Base-by-base conservation (phyloP, 2,888 invertebrate species). In the Cephus rjabovi region DNA sequence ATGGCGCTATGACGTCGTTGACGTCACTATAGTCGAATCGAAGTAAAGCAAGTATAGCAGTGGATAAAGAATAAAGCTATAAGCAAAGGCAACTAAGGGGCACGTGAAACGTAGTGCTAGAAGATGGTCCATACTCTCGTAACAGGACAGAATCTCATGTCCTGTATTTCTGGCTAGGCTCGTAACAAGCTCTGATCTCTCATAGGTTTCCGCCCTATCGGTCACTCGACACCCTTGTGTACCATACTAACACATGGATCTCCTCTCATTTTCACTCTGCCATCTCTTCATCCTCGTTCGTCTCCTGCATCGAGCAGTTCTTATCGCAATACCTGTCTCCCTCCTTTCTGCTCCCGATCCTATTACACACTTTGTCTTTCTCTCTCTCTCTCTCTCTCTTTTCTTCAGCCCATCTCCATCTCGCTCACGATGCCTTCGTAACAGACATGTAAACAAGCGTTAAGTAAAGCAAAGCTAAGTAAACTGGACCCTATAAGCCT, bases 111-210 rank as follows among this genome's bases (percentile, higher is more conserved):
- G 23, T 9, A 56, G 6, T 23, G 1, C 40, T 40, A 9, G 15
- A 56, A 56, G 23, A 56, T 56, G 23, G 23, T 56, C 23, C 40
- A 56, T 23, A 56, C 40, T 56, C 40, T 56, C 23, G 23, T 56
- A 56, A 56, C 9, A 56, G 40, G 23, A 23, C 23, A 23, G 9
- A 56, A 56, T 56, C 40, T 23, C 40, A 56, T 15, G 40, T 56
- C 40, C 40, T 56, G 23, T 75, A 31, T 77, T 70, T n/a, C 23
- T 34, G 75, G 37, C 69, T 75, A 77, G 69, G 80, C 77, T 81
- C 82, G 83, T 83, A 87, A 87, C 86, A 83, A 86, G 87, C 85
- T 87, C 87, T 87, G 87, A 87, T 87, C 85, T 85, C 83, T 56
- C 40, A 83, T 82, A 81, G 71, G 77, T 83, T 80, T 81, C 83